These are phyloP conservation scores for Sciurus carolinensis DNA, from an alignment of 2,797 vertebrate genomes.

Conservation along the genomic window DNA sequence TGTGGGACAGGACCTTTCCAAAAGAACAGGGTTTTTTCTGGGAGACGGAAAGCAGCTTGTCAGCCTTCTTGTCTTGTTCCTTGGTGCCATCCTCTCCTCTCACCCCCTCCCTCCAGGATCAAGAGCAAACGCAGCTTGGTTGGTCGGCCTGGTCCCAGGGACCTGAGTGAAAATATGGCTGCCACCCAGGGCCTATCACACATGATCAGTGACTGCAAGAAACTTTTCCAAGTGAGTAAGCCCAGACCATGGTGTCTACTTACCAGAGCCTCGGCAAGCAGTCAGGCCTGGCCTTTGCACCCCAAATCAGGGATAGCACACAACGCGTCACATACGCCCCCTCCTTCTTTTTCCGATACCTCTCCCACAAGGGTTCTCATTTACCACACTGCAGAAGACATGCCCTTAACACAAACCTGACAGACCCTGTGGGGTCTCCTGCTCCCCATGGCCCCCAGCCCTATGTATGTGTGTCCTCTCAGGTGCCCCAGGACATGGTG, in stretches of 20 bases:
- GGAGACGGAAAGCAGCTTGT: not conserved
- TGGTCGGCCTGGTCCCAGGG: constrained; percentile 92
- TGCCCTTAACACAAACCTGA: not conserved
- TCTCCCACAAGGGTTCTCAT: not conserved
- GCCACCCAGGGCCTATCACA: constrained; percentile 92
- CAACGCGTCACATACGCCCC: not conserved
- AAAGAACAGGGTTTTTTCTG: not conserved
- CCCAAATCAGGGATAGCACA: not conserved
- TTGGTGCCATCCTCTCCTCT: not conserved
- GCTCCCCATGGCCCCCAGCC: not conserved
- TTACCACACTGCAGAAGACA: not conserved
- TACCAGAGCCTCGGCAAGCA: not conserved
- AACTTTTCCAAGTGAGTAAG: constrained; percentile 92
- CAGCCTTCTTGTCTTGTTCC: not conserved
- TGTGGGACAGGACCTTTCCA: not conserved
- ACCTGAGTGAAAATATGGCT: constrained; percentile 93
- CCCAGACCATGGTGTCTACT: not conserved
- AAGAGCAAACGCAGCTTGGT: constrained; percentile 89
- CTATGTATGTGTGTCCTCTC: constrained; percentile 4
- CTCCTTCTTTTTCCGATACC: not conserved
- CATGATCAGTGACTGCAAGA: constrained; percentile 94
- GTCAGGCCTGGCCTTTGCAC: not conserved
- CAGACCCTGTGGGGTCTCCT: not conserved
- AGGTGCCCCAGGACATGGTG: constrained; percentile 94
- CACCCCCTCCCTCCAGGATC: constrained; percentile 84